Conservation (phyloP, 1,140 invertebrate genomes). For the Nasonia vitripennis region DNA sequence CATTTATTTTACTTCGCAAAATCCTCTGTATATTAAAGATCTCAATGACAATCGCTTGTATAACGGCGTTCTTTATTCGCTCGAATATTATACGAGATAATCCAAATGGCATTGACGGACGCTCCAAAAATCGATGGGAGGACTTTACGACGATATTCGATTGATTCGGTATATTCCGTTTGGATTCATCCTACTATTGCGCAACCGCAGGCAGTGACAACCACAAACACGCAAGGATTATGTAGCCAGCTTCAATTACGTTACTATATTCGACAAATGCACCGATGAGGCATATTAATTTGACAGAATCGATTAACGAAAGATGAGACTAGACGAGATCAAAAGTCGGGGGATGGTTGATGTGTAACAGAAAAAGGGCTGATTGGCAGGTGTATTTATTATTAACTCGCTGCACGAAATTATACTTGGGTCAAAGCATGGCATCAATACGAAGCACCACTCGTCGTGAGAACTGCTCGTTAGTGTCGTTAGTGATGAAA, state of each 20-base stretch:
- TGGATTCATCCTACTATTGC: neutral
- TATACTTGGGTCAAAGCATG: slow-evolving; percentile 15
- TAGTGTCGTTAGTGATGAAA: slow-evolving; percentile 54
- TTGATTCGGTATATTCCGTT: neutral
- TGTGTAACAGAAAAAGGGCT: neutral
- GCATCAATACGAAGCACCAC: slow-evolving; percentile 26
- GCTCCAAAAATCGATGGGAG: neutral
- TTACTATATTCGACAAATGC: too few species aligned
- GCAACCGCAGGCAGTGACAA: too few species aligned
- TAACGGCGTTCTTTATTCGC: too few species aligned
- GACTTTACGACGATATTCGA: neutral
- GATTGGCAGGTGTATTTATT: neutral
- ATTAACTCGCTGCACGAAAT: neutral
- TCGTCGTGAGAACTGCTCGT: slow-evolving; percentile 44
- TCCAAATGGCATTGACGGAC: too few species aligned
- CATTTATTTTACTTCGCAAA: too few species aligned
- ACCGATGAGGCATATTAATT: neutral
- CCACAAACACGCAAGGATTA: too few species aligned
- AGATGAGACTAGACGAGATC: neutral
- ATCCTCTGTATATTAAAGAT: too few species aligned
- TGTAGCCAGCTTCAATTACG: too few species aligned
- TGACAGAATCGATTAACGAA: neutral
- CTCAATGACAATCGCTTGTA: too few species aligned
- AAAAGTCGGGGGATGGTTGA: neutral
- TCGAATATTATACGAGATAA: too few species aligned